Percentiles rank a stretch among this genome's conserved stretches.
phyloP scores from a whole-genome alignment of 2,113 vertebrate genomes.

The Festucalex cinctus region DNA sequence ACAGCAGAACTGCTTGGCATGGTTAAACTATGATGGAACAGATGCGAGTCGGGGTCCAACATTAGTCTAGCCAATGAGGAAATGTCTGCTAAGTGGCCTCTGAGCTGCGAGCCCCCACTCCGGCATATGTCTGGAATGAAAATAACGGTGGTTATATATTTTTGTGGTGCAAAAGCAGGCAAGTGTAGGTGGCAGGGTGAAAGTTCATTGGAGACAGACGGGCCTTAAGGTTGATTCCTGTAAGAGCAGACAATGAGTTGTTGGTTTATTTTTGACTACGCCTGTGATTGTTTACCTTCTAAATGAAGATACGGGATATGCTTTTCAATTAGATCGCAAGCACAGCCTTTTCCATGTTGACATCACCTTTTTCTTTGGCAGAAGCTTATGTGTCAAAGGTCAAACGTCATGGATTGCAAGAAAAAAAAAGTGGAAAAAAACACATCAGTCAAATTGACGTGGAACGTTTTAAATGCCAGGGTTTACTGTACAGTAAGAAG shows the following conservation, averaged over 20 bases:
- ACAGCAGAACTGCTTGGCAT: slow-evolving; percentile 62
- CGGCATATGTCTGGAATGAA: slow-evolving; percentile 46
- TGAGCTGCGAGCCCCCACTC: slow-evolving; percentile 40
- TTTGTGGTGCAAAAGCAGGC: slow-evolving; percentile 23
- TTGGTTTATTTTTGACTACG: slow-evolving; percentile 2
- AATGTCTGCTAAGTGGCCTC: slow-evolving; percentile 57
- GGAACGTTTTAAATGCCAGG: neutral
- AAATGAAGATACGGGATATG: neutral
- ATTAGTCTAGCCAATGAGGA: slow-evolving; percentile 60
- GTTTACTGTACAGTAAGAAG: neutral
- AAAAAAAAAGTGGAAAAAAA: neutral
- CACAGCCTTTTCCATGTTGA: neutral
- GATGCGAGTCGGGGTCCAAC: slow-evolving; percentile 50
- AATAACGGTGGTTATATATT: slow-evolving; percentile 39
- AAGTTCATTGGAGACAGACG: slow-evolving; percentile 4
- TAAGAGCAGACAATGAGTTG: neutral
- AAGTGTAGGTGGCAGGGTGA: slow-evolving; percentile 31
- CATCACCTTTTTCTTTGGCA: neutral
- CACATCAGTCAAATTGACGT: neutral
- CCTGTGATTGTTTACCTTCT: neutral
- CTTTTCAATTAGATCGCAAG: neutral
- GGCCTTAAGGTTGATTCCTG: slow-evolving; percentile 15
- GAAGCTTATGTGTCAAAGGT: neutral
- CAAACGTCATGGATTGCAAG: neutral
- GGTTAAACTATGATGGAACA: slow-evolving; percentile 41